phyloP scores from a whole-genome alignment of 1,140 invertebrate genomes.

The Zaprionus camerounensis region DNA sequence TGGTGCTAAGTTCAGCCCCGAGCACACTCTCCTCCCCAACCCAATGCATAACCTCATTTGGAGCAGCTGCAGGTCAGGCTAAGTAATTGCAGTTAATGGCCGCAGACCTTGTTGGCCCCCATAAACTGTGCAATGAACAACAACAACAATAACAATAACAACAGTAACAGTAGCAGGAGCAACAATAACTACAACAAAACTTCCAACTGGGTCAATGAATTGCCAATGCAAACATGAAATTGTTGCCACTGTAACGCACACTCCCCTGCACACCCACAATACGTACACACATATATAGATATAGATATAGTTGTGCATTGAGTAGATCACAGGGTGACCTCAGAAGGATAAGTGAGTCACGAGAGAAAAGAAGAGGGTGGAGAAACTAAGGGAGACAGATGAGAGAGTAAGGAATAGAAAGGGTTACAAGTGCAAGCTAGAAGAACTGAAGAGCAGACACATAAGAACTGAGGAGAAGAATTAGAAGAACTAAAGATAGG shows the following conservation, averaged over 20 bases:
- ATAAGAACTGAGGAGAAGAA: background rate
- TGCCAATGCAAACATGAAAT: constrained; percentile 74
- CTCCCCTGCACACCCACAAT: background rate
- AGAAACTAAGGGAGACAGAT: background rate
- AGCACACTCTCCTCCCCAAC: background rate
- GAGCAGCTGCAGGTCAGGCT: constrained; percentile 23
- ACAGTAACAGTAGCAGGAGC: constrained; percentile 4
- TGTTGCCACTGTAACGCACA: constrained; percentile 21
- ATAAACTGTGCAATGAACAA: constrained; percentile 74
- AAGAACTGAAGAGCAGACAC: background rate
- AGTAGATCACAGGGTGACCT: constrained; percentile 34
- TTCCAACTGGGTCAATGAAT: constrained; percentile 75
- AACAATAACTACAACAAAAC: constrained; percentile 47
- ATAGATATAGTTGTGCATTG: background rate
- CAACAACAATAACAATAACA: constrained; percentile 51
- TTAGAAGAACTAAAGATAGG: no score
- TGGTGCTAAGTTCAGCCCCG: background rate
- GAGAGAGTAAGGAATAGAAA: background rate
- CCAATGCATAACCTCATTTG: constrained; percentile 5
- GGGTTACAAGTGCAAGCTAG: background rate
- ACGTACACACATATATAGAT: background rate
- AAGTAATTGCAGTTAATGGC: constrained; percentile 66
- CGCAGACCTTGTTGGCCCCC: constrained; percentile 38
- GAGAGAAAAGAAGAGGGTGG: background rate
- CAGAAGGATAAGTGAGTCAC: background rate